Conservation (phyloP, 1,140 invertebrate species). For the Drosophila elegans region DNA sequence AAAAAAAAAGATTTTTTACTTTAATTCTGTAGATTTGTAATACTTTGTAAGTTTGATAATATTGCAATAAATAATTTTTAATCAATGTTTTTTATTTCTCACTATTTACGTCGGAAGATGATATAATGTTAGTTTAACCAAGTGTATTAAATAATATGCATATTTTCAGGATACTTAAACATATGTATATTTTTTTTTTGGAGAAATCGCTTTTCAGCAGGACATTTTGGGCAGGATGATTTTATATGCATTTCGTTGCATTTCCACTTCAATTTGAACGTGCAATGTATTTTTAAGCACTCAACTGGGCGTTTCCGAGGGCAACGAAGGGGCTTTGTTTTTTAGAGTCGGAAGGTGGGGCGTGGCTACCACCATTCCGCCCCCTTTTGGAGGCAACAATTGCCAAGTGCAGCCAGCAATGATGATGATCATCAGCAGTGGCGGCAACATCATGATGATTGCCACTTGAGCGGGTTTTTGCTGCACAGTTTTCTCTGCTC, state of each 20-base stretch:
- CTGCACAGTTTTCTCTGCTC: slow-evolving; percentile 22
- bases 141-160: no score
- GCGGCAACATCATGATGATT: slow-evolving; percentile 61
- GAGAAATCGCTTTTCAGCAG: slow-evolving; percentile 25
- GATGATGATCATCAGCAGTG: slow-evolving; percentile 34
- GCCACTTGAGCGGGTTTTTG: slow-evolving; percentile 69
- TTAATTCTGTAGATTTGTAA: no score
- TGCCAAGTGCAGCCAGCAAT: slow-evolving; percentile 67
- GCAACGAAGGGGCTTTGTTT: background rate
- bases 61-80: no score
- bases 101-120: no score
- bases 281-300: slow-evolving; percentile 80
- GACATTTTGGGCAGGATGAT: slow-evolving; percentile 13
- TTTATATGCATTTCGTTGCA: slow-evolving; percentile 69
- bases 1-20: no score
- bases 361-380: background rate
- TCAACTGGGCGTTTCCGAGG: slow-evolving; percentile 5
- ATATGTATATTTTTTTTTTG: background rate
- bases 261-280: slow-evolving; percentile 79
- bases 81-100: no score
- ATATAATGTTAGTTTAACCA: no score
- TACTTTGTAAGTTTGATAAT: no score
- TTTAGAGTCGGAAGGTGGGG: background rate
- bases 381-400: slow-evolving; percentile 60
- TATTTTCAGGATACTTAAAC: no score